Base-by-base conservation (phyloP, 2,888 invertebrate species). In the Silvanus unidentatus region DNA sequence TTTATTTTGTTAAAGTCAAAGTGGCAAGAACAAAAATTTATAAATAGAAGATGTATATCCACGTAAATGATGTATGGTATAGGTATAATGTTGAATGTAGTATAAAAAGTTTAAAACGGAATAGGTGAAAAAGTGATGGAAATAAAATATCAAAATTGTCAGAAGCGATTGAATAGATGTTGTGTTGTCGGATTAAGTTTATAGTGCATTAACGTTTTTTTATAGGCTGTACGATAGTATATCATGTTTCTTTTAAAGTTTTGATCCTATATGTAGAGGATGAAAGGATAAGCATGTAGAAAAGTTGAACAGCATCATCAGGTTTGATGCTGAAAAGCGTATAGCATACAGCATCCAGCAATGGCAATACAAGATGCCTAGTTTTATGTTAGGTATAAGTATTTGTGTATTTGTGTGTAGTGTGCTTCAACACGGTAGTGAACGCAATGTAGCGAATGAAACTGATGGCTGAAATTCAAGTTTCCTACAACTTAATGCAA, bases 401-500 rank as follows among this genome's bases (percentile, higher is more conserved):
- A n/a, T 16, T 15, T 14, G 36, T 13, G 36, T 10, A 16, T 2
- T 16, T 16, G 10, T n/a, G 22, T 38, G 16, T 35, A 30, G 44
- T 34, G 43, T 40, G 42, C 34, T 32, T 40, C 40, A 30, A 22
- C 43, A 38, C 34, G 43, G 43, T 30, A 39, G 40, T 43, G 44
- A 36, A 50, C 45, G 53, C 53, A 67, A 66, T 65, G 68, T 68
- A 67, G 63, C 66, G 65, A 62, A 62, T 57, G 60, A 65, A 67
- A 68, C 66, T 68, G 66, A 68, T 68, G 66, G 65, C 64, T 64
- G 61, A 64, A 68, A 65, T 66, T 65, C 65, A 65, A 68, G 66
- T 66, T 68, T 59, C 62, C 65, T 64, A 63, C 66, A 59, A 63
- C 64, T 66, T 66, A 67, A 68, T 65, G 65, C 64, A 62, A 59